Evolutionary conservation across 2,113 vertebrate species (phyloP).

Genomic region (Myotis davidii): DNA sequence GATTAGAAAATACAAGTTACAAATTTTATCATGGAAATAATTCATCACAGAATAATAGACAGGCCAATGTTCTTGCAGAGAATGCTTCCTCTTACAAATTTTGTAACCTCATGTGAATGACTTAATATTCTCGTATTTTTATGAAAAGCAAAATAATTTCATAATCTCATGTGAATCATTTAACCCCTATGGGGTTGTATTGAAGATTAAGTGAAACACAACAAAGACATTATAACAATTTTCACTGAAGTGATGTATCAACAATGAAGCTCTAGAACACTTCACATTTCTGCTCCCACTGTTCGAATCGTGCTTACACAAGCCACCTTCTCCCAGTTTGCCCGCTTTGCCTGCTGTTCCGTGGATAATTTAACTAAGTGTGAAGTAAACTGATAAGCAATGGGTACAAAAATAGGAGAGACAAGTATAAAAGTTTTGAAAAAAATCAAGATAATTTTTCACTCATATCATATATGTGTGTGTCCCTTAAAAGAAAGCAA

Average conservation of each 20-base stretch:
- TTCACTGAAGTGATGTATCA: background rate
- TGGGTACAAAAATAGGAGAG: background rate
- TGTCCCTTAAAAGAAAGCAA: background rate
- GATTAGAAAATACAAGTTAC: slow-evolving; percentile 13
- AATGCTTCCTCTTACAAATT: background rate
- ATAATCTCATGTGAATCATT: background rate
- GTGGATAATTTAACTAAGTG: background rate
- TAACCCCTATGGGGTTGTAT: background rate
- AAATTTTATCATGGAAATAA: background rate
- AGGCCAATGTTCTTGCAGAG: background rate
- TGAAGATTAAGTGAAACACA: background rate
- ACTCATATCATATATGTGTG: background rate
- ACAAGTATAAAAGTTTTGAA: background rate
- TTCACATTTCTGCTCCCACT: background rate
- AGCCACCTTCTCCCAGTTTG: background rate
- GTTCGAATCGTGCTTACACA: background rate
- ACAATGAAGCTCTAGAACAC: background rate
- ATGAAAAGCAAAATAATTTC: background rate
- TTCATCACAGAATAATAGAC: background rate
- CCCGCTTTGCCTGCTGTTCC: background rate
- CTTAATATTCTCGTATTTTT: background rate
- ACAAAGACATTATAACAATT: background rate
- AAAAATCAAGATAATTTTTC: background rate
- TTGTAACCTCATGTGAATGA: background rate
- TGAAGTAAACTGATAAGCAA: background rate